Evolutionary conservation across 2,888 invertebrate species (phyloP).

Genomic region (Toxonevra muliebris): DNA sequence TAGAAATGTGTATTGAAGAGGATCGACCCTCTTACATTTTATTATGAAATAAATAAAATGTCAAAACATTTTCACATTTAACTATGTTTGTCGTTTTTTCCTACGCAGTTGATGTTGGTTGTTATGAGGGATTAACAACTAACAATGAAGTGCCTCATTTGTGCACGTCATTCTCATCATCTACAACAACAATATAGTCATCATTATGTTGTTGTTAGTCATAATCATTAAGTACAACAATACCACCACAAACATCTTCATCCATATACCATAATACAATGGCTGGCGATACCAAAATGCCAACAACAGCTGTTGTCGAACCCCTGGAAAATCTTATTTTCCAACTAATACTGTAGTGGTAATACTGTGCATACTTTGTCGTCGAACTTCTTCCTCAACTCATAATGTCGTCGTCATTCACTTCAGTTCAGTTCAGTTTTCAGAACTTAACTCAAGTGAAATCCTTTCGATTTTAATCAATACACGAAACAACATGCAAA

Average conservation of each 20-base stretch:
- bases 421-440: background rate
- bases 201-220: background rate
- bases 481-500: background rate
- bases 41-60: no score
- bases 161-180: conserved; percentile 7
- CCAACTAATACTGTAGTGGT: background rate
- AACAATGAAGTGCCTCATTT: conserved; percentile 22
- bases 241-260: no score
- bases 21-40: no score
- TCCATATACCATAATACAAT: no score
- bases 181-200: background rate
- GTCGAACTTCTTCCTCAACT: background rate
- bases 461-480: conserved; percentile 21
- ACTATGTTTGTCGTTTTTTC: no score
- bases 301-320: conserved; percentile 12
- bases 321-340: background rate
- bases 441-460: background rate
- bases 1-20: no score
- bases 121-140: background rate
- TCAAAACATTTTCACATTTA: no score
- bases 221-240: no score
- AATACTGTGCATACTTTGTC: no score
- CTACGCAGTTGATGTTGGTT: no score
- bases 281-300: background rate
- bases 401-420: background rate